A percentile compares a stretch with the other conserved stretches of the same genome.
Evolutionary conservation across 2,888 invertebrate species (phyloP).

Genomic region (Heliconius hortense): DNA sequence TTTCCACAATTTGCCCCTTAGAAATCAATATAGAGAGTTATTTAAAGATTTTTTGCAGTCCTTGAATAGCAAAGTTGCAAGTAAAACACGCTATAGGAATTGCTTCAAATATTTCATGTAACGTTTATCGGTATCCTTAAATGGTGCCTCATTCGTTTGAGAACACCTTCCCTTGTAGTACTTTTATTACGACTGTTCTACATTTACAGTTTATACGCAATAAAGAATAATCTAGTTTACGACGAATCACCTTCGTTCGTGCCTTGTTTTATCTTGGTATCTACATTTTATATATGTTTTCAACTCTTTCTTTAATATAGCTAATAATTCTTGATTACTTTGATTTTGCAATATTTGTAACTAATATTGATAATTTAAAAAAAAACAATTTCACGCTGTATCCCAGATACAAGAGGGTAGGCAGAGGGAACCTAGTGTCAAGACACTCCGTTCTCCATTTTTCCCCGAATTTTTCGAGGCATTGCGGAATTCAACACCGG

Average conservation of each 20-base stretch:
- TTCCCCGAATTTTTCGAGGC: too few species aligned
- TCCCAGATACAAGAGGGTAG: too few species aligned
- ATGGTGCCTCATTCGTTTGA: neutral
- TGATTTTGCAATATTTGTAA: neutral
- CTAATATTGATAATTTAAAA: neutral
- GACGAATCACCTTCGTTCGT: neutral
- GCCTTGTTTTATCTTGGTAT: neutral
- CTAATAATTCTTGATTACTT: neutral
- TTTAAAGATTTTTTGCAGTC: neutral
- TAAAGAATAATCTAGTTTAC: slow-evolving; percentile 15
- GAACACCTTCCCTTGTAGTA: neutral
- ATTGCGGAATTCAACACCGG: too few species aligned
- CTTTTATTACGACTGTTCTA: neutral
- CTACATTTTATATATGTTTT: neutral
- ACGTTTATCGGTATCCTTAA: neutral
- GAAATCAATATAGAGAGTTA: neutral
- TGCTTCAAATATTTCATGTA: neutral
- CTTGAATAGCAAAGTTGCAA: neutral
- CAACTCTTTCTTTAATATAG: neutral
- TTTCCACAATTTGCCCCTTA: neutral
- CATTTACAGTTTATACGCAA: slow-evolving; percentile 2
- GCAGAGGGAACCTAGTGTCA: too few species aligned
- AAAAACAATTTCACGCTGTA: too few species aligned
- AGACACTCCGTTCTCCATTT: too few species aligned
- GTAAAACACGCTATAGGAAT: neutral